Evolutionary conservation across 1,140 invertebrate species (phyloP), one percentile per base, ranked within the genome.

Genomic region (Chrysomallon squamiferum): DNA sequence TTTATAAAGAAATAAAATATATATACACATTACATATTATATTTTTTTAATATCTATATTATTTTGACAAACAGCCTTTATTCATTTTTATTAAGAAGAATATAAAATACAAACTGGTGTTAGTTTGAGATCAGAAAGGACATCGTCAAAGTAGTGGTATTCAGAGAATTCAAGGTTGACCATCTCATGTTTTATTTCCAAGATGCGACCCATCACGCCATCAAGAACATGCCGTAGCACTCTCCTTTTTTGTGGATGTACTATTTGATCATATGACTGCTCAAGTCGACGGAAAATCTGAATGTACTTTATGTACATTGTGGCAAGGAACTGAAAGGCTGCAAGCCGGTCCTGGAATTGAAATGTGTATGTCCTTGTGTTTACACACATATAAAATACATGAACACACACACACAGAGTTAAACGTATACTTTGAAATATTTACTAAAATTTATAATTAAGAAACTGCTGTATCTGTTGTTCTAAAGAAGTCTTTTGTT

Each of bases 161-260:
- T 96, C 95, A 20, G 91, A 93, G 1, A 93, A 84, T 78, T 95
- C 92, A 3, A 96, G 87, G 68, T 94, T 92, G 0, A 95, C 93
- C 57, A 97, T 87, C 76, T 96, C 94, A 76, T 93, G 89, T 74
- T 88, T 89, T 5, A 89, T 65, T 73, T 89, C 89, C 7, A 89
- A 66, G 7, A 88, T 77, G 52, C 95, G 88, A 3, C 93, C 95
- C 49, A 96, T 88, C 30, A 89, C 89, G 0, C 91, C 90, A 81
- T 96, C 93, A 0, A 97, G 81, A 2, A 95, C 80, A 68, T 92
- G 90, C 52, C 90, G 89, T 0, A 97, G 87, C 3, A 97, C 85
- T 32, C 91, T 77, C 47, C 95, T 86, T 81, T 97, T 97, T 83
- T 98, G 96, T 0, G 95, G 94, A 79, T 98, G 96, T 30, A 96